Percentiles rank a stretch among this genome's conserved stretches.
Evolutionary conservation across 2,797 vertebrate species (phyloP).

Genomic region (Aratinga solstitialis): DNA sequence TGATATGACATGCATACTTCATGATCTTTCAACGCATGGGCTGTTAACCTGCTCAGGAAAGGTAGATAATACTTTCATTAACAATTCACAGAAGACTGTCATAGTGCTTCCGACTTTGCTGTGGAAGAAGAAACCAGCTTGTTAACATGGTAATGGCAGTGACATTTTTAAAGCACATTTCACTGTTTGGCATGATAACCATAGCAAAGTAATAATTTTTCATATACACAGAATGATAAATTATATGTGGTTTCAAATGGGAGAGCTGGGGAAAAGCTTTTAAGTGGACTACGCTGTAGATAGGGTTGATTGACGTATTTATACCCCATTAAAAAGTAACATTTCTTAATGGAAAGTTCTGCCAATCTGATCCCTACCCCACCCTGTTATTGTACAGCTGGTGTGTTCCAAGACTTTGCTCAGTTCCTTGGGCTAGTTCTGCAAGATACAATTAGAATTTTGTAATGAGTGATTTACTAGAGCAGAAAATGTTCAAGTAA

Average conservation of each 20-base stretch:
- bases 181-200: neutral
- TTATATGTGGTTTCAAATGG: neutral
- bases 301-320: neutral
- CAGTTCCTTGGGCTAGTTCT: neutral
- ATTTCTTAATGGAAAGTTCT: neutral
- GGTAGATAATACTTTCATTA: neutral
- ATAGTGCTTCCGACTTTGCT: neutral
- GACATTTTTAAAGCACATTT: neutral
- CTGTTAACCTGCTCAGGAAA: neutral
- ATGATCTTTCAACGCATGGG: neutral
- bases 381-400: neutral
- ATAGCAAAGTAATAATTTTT: neutral
- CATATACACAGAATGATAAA: neutral
- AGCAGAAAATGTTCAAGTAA: neutral
- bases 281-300: neutral
- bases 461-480: neutral
- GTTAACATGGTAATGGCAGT: neutral
- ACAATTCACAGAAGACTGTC: neutral
- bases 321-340: neutral
- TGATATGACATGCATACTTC: neutral
- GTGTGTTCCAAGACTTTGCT: neutral
- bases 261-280: neutral
- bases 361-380: neutral
- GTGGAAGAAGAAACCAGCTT: neutral
- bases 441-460: neutral